Base-by-base conservation (phyloP, 2,888 invertebrate genomes). In the Diaperis boleti region DNA sequence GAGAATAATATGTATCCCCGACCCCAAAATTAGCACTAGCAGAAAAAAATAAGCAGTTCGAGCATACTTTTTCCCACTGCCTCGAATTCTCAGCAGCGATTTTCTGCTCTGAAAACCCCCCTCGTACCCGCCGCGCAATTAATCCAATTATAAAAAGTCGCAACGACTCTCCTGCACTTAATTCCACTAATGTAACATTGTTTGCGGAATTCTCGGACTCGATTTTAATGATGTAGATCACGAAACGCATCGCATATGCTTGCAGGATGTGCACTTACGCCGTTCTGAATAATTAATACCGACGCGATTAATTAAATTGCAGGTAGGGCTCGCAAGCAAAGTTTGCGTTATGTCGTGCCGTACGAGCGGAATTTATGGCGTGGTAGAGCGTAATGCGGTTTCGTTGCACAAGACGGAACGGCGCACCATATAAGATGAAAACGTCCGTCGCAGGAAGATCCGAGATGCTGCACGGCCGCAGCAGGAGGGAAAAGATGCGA, bases 151-250 rank as follows among this genome's bases (percentile, higher is more conserved):
- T 20, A 42, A 41, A 54, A 54, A 54, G 41, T 54, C 54, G 10
- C 54, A 31, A 17, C 17, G 39, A 35, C 14, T 7, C 18, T 14
- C 7, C 20, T 42, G 54, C 26, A 54, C 54, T 54, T 54, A 54
- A 54, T 54, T 54, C 42, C 54, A 41, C 31, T 54, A 54, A 54
- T 42, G 54, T 26, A 31, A 26, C 29, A 56, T 56, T 44, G 56
- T 56, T 42, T 45, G 56, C 56, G 45, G 45, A 56, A 56, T 45
- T 35, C 15, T 44, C 26, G 42, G 15, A 29, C 29, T 33, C 31
- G 56, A 45, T 56, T 45, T 56, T 56, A 56, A 44, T 56, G 56
- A 56, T 56, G 56, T 44, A 44, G 44, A 56, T 56, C 56, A 56
- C 45, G 45, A 56, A 42, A 56, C 31, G 56, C 44, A 56, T 17